Conservation (phyloP, 2,888 invertebrate genomes). For the Ariolimax columbianus region DNA sequence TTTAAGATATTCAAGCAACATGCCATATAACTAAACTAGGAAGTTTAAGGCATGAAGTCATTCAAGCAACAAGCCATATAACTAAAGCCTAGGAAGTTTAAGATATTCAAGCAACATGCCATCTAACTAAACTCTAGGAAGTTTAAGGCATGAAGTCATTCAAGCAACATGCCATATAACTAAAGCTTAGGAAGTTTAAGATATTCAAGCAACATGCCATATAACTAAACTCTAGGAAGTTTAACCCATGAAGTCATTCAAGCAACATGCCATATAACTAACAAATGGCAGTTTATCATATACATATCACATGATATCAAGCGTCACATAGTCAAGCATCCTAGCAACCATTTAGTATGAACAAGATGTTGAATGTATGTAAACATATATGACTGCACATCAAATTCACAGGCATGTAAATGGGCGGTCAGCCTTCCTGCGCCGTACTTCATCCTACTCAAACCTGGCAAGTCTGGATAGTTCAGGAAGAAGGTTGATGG, state of each 20-base stretch:
- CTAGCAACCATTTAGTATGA: background rate
- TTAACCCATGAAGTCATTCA: too few relatives aligned
- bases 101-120: too few relatives aligned
- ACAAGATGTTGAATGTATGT: background rate
- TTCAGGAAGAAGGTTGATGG: conserved; percentile 42
- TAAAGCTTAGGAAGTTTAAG: background rate
- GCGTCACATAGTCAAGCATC: background rate
- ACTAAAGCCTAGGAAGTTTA: too few relatives aligned
- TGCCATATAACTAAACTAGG: too few relatives aligned
- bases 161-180: background rate
- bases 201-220: background rate
- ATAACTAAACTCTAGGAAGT: too few relatives aligned
- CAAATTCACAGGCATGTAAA: conserved; percentile 70
- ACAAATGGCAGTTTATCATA: background rate
- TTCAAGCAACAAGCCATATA: too few relatives aligned
- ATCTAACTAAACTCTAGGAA: too few relatives aligned
- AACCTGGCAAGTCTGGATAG: conserved; percentile 69
- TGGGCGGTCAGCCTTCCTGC: conserved; percentile 64
- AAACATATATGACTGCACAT: background rate
- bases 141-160: too few relatives aligned
- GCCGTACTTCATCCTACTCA: conserved; percentile 70
- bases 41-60: too few relatives aligned
- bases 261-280: background rate
- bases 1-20: too few relatives aligned
- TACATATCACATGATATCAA: background rate